Base-by-base conservation (phyloP, 2,797 vertebrate genomes). In the Melopsittacus undulatus region DNA sequence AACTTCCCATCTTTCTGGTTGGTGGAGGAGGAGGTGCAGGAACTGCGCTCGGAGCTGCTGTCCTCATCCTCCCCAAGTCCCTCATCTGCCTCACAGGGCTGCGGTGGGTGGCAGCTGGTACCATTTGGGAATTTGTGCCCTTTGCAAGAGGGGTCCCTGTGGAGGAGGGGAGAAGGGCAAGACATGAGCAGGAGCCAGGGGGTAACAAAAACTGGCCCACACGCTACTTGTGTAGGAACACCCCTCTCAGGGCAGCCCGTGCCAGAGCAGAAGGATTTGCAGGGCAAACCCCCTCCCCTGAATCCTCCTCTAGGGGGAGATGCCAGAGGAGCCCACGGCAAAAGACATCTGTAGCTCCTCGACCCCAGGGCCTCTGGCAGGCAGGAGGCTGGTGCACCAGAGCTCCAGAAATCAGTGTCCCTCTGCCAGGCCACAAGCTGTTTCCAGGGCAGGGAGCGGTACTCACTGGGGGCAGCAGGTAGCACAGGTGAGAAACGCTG, bases 1-100 rank as follows among this genome's bases (percentile, higher is more conserved):
- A 99, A 99, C 97, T 99, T 99, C 92, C 99, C 99, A 0, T 99
- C 99, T 97, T 99, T 99, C 98, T 99, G 99, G 96, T 99, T 99
- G 85, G 98, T 99, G 83, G 99, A 99, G 67, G 99, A 99, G 2
- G 99, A 99, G 66, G 99, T 99, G 80, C 99, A 99, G 87, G 99
- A 99, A 97, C 99, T 99, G 91, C 98, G 99, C 97, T 99, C 99
- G 0, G 99, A 99, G 98, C 99, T 99, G 97, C 99, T 99, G 98
- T 99, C 99, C 97, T 99, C 99, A 32, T 99, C 99, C 96, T 99
- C 99, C 5, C 98, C 99, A 0, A 98, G 98, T 32, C 98, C 98
- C 84, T 99, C 99, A 1, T 99, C 99, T 49, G 99, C 98, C 95
- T 99, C 99, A 2, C 99, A 99, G 1, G 97, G 96, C 96, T 98